Base-by-base conservation (phyloP, 2,888 invertebrate genomes). In the Acronicta psi region DNA sequence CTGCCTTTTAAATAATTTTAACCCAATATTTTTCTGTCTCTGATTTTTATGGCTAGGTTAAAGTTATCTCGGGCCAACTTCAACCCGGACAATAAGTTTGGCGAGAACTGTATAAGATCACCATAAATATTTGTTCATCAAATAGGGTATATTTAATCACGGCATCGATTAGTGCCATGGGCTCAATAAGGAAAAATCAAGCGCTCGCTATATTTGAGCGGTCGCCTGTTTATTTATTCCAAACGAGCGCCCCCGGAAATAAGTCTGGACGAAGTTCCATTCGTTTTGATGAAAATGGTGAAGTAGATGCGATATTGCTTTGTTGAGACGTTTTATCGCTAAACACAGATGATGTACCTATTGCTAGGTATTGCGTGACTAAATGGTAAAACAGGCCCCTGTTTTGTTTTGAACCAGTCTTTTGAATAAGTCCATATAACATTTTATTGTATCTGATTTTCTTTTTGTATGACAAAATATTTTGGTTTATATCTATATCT, bases 221-320 rank as follows among this genome's bases (percentile, higher is more conserved):
- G 61, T 66, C 67, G 76, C 73, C 84, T 89, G 88, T 89, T 91
- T 91, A 89, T 90, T 90, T 89, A 91, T 90, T 90, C 88, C 86
- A 83, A 85, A 82, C 86, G 89, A 87, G 83, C 84, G 85, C 78
- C 82, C 80, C 82, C 85, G 85, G 89, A 88, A 87, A 90, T 90
- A 88, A 87, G 88, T 87, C 87, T 86, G 81, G 83, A 83, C 84
- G 80, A 81, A 87, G 82, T 83, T 85, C 80, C 77, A 78, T 72
- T 73, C 34, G 60, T 42, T 72, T 54, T 60, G 52, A 66, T 59
- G 59, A 52, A 54, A 52, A 65, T 51, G 31, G 53, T 34, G 36
- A 16, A 36, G 49, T 16, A 69, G 69, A 77, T 59, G 42, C n/a
- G 65, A 46, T 17, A 62, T 43, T 58, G 10, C 40, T 59, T 41